These are phyloP conservation scores for Phymorhynchus buccinoides DNA, from an alignment of 1,140 invertebrate genomes.

Conservation along the genomic window DNA sequence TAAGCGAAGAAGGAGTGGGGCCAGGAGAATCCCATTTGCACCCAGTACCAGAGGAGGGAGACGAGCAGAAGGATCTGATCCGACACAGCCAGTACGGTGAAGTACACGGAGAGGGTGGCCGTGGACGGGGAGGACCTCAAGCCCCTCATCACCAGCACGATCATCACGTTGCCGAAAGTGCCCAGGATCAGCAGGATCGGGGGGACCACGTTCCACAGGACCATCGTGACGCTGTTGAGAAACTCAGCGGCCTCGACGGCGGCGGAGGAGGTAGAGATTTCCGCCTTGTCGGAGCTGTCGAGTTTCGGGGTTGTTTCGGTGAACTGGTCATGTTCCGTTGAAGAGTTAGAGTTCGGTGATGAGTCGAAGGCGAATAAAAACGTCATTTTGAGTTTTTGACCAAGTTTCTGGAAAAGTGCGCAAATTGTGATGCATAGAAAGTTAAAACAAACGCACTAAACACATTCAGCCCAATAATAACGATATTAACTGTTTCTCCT, in stretches of 20 bases:
- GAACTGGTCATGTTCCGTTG: too few species aligned
- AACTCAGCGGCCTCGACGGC: neutral
- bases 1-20: neutral
- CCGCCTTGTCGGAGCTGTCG: neutral
- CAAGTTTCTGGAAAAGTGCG: too few species aligned
- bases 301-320: neutral
- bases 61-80: slow-evolving; percentile 4
- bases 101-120: neutral
- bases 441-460: too few species aligned
- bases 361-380: too few species aligned
- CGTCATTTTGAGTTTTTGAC: too few species aligned
- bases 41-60: neutral
- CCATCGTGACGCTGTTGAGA: neutral
- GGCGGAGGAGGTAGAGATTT: neutral
- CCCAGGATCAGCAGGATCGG: neutral
- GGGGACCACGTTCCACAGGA: neutral
- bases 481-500: too few species aligned
- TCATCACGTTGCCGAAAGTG: slow-evolving; percentile 24
- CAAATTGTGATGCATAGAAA: too few species aligned
- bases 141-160: neutral
- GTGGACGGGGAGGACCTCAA: slow-evolving; percentile 8
- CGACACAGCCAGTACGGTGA: slow-evolving; percentile 13
- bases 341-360: too few species aligned
- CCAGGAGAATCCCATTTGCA: neutral
- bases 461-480: too few species aligned